Evolutionary conservation across 2,797 vertebrate genomes (phyloP), one percentile per base, ranked within the genome.

Genomic region (Rhyacichthys aspro): DNA sequence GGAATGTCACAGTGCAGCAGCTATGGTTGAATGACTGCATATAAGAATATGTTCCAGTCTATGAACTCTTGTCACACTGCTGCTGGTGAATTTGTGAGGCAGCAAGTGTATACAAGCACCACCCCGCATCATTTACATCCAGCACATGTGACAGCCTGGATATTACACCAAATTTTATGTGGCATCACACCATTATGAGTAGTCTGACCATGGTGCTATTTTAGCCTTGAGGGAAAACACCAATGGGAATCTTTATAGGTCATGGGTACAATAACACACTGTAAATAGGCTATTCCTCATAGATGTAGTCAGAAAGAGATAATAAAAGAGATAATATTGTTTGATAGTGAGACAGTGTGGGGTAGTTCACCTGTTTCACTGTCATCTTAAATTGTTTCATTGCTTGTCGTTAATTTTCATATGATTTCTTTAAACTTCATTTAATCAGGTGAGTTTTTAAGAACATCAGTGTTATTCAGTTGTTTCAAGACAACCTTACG

Each of bases 11-110:
- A 39, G 58, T 43, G 28, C 38, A 66, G 56, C 74, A 71, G 67
- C 70, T 38, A 48, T 59, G 62, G 74, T 56, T 75, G 70, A 79
- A 47, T 77, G 63, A 62, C 60, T 69, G 53, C 60, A 58, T 67
- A 43, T 64, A 54, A 66, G 57, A 82, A 83, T 63, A 72, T 64
- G 68, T 55, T 82, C 68, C 68, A 57, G 48, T 79, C 64, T 39
- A 52, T 59, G 63, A 79, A 55, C 50, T 60, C 39, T 34, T 72
- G 81, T 72, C 64, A 72, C 64, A 56, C 3, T 15, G 33, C 53
- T 23, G 34, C 8, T 55, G 62, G 55, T 46, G 46, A 5, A 59
- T 71, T 68, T 74, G 58, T 1, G 11, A 70, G 38, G 43, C 55
- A 59, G 18, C 63, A 37, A 41, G 52, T 46, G 37, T 36, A 63